A percentile compares a stretch with the other conserved stretches of the same genome.
These are phyloP conservation scores for Chaunax sp. DNA, from an alignment of 2,797 vertebrate genomes.

Conservation along the genomic window DNA sequence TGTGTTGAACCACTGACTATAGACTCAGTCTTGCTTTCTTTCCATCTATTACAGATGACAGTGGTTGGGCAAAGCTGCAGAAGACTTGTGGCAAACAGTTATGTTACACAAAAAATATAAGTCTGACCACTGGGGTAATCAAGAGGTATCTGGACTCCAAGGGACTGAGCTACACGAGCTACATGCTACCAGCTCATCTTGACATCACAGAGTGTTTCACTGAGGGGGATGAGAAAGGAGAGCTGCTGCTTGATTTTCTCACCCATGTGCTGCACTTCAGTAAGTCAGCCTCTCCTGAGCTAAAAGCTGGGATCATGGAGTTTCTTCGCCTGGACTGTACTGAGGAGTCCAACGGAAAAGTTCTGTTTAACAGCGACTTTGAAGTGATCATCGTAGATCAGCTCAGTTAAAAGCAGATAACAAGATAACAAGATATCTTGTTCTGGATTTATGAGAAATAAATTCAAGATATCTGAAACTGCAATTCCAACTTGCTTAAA, in stretches of 20 bases:
- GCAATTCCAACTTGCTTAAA: too few relatives aligned
- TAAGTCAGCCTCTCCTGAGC: constrained; percentile 84
- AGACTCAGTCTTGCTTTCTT: constrained; percentile 3
- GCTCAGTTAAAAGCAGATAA: constrained; percentile 10
- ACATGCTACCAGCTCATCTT: constrained; percentile 86
- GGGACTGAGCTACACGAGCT: constrained; percentile 81
- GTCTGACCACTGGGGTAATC: constrained; percentile 83
- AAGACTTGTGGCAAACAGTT: constrained; percentile 78
- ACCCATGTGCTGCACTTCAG: constrained; percentile 89
- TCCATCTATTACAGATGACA: constrained; percentile 77
- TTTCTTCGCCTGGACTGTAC: constrained; percentile 88
- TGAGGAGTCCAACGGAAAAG: constrained; percentile 80
- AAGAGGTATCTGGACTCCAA: constrained; percentile 81
- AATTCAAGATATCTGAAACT: too few relatives aligned
- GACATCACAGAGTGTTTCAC: constrained; percentile 94
- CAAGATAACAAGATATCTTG: too few relatives aligned
- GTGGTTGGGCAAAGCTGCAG: constrained; percentile 90
- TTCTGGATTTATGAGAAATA: too few relatives aligned
- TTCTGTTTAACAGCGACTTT: constrained; percentile 91
- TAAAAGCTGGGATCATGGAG: constrained; percentile 86
- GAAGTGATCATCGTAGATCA: constrained; percentile 84
- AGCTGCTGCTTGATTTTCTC: constrained; percentile 92
- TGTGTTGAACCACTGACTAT: too few relatives aligned
- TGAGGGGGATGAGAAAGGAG: constrained; percentile 87
- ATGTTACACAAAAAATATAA: too few relatives aligned